Evolutionary conservation across 2,888 invertebrate species (phyloP), one percentile per base, ranked within the genome.

Genomic region (Drosophila eohydei): DNA sequence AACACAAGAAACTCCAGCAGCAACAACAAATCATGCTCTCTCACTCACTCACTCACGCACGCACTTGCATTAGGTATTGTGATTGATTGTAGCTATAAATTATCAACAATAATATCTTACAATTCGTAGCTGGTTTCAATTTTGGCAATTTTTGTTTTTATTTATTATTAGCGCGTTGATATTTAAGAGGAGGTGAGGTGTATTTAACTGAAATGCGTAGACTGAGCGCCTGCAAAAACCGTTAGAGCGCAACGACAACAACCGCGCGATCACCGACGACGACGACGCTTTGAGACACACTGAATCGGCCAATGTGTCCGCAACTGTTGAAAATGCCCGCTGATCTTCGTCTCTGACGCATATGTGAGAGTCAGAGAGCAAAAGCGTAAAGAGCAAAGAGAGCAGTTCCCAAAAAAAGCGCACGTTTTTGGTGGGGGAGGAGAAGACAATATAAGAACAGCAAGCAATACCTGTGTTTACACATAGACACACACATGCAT

Each of bases 241-340:
- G 86, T 83, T 85, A 77, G 52, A 77, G 74, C 80, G 69, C 68
- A 78, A 80, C 83, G 50, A 75, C 74, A 61, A 66, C 62, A 75
- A 79, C 48, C 78, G 62, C 76, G 32, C 76, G 67, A 77, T 62
- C 62, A 74, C 74, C 78, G 71, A 84, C 76, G 50, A 73, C 81
- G 80, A 83, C 75, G 78, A 87, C 88, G 79, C 78, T 83, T 83
- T 79, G 83, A 83, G 71, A 84, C 84, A 74, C 86, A 84, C 88
- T 84, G 65, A 83, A 68, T 34, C 61, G 54, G 46, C 41, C 56
- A 54, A 36, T 21, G 60, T 50, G 56, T 34, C 70, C 67, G 48
- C 71, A 46, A 64, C 55, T 67, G 56, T 32, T 43, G 21, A 56
- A 70, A 70, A 67, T 50, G 61, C 57, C 62, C 64, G 63, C 46